phyloP scores from a whole-genome alignment of 2,888 invertebrate genomes.

The Eledone cirrhosa region DNA sequence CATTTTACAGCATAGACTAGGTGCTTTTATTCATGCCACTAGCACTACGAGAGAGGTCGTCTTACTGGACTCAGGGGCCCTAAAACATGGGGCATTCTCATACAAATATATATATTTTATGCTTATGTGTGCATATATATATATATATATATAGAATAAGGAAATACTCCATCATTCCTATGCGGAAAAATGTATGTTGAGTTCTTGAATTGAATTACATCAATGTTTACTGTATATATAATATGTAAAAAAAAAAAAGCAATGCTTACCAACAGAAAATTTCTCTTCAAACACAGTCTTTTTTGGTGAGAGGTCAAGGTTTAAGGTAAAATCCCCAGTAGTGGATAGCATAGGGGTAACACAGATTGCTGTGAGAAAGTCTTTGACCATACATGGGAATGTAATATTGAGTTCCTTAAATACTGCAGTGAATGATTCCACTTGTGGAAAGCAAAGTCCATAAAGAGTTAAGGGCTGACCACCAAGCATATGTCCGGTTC shows the following conservation, averaged over 20 bases:
- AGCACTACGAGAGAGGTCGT: too few species aligned
- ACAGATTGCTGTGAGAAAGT: slow-evolving; percentile 38
- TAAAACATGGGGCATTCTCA: too few species aligned
- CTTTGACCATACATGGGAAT: slow-evolving; percentile 41
- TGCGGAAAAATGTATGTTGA: too few species aligned
- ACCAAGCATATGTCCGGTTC: slow-evolving; percentile 47
- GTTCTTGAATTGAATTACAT: too few species aligned
- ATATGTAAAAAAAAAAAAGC: not conserved
- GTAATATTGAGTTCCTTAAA: slow-evolving; percentile 41
- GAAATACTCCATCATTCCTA: too few species aligned
- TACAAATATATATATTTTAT: too few species aligned
- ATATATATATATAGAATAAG: too few species aligned
- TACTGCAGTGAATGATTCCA: slow-evolving; percentile 36
- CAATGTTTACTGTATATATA: too few species aligned
- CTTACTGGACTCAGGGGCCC: too few species aligned
- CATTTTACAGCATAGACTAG: too few species aligned
- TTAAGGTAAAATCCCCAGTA: slow-evolving; percentile 42
- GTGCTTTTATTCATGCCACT: too few species aligned
- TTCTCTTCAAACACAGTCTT: slow-evolving; percentile 11
- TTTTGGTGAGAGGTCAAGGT: slow-evolving; percentile 26
- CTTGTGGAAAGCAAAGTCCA: slow-evolving; percentile 47
- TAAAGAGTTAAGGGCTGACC: slow-evolving; percentile 42
- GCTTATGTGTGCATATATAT: too few species aligned
- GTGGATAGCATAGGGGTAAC: slow-evolving; percentile 47
- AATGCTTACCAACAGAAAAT: slow-evolving; percentile 23